Evolutionary conservation across 2,113 vertebrate species (phyloP).

Genomic region (Hiodon tergisus): DNA sequence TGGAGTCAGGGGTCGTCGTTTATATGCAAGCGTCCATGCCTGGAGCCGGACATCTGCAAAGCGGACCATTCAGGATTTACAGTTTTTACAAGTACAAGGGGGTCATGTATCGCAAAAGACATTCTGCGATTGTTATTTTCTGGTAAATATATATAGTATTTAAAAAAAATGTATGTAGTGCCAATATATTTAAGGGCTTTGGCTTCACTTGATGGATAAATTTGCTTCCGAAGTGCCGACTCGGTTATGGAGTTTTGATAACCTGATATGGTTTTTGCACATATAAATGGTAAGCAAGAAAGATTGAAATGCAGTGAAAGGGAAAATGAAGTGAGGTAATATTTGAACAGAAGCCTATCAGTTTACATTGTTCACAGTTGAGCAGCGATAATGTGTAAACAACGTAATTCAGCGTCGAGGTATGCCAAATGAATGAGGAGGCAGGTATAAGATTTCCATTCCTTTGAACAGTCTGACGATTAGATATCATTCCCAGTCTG

Average conservation of each 20-base stretch:
- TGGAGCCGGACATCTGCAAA: background rate
- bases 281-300: background rate
- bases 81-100: background rate
- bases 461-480: background rate
- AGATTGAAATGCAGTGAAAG: background rate
- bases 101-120: background rate
- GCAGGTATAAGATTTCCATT: background rate
- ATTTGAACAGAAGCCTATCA: conserved; percentile 13
- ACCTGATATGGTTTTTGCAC: background rate
- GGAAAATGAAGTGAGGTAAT: conserved; percentile 18
- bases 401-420: background rate
- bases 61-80: background rate
- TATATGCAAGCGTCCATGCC: background rate
- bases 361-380: conserved; percentile 1
- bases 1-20: background rate
- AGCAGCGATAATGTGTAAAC: conserved; percentile 18
- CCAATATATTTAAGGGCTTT: too few relatives aligned
- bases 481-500: conserved; percentile 16
- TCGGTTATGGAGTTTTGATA: background rate
- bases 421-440: background rate
- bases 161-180: too few relatives aligned
- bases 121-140: background rate
- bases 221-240: too few relatives aligned
- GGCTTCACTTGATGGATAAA: too few relatives aligned
- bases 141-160: background rate